phyloP scores from a whole-genome alignment of 2,888 invertebrate species.

The Ormyrus pomaceus region DNA sequence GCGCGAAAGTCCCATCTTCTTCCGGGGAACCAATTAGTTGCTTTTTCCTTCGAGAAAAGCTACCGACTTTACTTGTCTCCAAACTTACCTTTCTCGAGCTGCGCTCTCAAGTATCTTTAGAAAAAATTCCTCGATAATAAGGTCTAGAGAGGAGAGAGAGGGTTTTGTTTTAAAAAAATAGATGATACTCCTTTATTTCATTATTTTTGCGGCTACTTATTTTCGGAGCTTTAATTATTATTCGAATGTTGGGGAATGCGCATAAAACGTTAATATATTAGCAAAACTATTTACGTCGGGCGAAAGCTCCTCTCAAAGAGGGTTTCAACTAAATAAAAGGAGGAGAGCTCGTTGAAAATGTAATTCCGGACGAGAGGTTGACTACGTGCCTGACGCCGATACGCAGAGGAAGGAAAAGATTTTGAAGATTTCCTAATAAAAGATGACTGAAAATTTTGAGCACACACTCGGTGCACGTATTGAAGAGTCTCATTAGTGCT shows the following conservation, averaged over 20 bases:
- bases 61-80: constrained; percentile 54
- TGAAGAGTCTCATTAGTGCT: constrained; percentile 75
- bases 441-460: constrained; percentile 46
- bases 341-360: no score
- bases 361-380: neutral
- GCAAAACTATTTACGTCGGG: no score
- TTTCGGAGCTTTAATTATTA: no score
- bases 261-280: no score
- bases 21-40: constrained; percentile 74
- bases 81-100: constrained; percentile 39
- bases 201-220: no score
- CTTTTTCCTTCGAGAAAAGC: constrained; percentile 69
- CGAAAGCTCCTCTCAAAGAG: no score
- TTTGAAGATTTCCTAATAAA: constrained; percentile 49
- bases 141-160: constrained; percentile 2
- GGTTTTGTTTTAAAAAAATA: constrained; percentile 1
- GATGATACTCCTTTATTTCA: no score
- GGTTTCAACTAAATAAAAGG: no score
- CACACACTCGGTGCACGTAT: constrained; percentile 61
- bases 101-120: constrained; percentile 40
- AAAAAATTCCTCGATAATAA: constrained; percentile 53
- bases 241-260: no score
- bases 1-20: constrained; percentile 68
- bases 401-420: constrained; percentile 24
- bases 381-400: constrained; percentile 52